Conservation (phyloP, 2,113 vertebrate species). For the Colius striatus region DNA sequence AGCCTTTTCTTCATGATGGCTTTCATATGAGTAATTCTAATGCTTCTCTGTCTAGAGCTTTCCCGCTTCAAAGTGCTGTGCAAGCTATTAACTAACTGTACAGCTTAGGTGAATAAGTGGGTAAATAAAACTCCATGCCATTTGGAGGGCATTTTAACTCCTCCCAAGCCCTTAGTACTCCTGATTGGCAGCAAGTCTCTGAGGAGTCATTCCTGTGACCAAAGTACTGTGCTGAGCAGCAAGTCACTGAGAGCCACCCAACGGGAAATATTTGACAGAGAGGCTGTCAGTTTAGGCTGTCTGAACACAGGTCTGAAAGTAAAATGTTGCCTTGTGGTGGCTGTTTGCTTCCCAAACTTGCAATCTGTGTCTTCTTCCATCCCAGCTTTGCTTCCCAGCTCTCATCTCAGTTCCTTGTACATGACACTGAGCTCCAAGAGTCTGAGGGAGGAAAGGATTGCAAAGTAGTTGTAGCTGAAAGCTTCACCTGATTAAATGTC, state of each 20-base stretch:
- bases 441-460: not conserved
- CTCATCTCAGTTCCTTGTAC: not conserved
- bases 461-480: not conserved
- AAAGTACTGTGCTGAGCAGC: not conserved
- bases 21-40: not conserved
- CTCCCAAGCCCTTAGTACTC: not conserved
- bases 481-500: not conserved
- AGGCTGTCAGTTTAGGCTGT: not conserved
- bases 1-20: not conserved
- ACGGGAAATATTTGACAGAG: not conserved
- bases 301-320: not conserved
- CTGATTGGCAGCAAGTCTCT: rapidly evolving
- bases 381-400: not conserved
- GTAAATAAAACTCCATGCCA: not conserved
- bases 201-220: not conserved
- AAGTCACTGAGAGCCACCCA: not conserved
- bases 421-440: not conserved
- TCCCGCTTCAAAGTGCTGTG: not conserved
- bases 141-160: not conserved
- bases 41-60: not conserved
- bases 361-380: not conserved
- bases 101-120: not conserved
- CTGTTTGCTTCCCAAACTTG: not conserved
- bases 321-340: not conserved
- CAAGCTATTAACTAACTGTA: not conserved